Conservation (phyloP, 2,888 invertebrate species). For the Heliothis peltigera region DNA sequence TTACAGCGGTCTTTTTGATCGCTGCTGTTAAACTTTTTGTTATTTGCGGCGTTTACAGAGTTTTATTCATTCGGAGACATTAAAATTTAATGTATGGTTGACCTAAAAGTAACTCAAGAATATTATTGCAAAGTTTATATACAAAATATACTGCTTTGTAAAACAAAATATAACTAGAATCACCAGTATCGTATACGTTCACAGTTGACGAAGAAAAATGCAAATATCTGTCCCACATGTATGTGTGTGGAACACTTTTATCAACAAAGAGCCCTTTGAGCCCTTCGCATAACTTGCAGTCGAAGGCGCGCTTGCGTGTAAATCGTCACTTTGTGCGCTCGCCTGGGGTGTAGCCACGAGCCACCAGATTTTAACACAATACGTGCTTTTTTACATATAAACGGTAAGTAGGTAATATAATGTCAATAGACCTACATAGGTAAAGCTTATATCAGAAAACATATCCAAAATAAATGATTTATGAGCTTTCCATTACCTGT, state of each 20-base stretch:
- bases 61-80: neutral
- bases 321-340: constrained; percentile 51
- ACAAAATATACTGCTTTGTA: no score
- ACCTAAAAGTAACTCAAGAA: no score
- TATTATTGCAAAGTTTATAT: no score
- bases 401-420: neutral
- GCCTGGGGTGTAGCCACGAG: constrained; percentile 20
- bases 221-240: constrained; percentile 15
- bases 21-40: constrained; percentile 1
- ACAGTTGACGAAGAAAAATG: constrained; percentile 1
- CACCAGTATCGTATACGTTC: neutral
- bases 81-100: no score
- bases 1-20: constrained; percentile 14
- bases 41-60: neutral
- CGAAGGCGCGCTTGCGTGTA: constrained; percentile 47
- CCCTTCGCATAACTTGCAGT: constrained; percentile 19
- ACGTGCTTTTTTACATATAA: constrained; percentile 8
- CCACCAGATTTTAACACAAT: constrained; percentile 34
- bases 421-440: no score
- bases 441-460: no score
- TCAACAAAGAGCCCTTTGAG: constrained; percentile 25
- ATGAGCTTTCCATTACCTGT: neutral
- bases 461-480: neutral
- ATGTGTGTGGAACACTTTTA: constrained; percentile 18
- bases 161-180: no score